A percentile compares a stretch with the other conserved stretches of the same genome.
Evolutionary conservation across 2,888 invertebrate species (phyloP).

Genomic region (Miltochrista miniata): DNA sequence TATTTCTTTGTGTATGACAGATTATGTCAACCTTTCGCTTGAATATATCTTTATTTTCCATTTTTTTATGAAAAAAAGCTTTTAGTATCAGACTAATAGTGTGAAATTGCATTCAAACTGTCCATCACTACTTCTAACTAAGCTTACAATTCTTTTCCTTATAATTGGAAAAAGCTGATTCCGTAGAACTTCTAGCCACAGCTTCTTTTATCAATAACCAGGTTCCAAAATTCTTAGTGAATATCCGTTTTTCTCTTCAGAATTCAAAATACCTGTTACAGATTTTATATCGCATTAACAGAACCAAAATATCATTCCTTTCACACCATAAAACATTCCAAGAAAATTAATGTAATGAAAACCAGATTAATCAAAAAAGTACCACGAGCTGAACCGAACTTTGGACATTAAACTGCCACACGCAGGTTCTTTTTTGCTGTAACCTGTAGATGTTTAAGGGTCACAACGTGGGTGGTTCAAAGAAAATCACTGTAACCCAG

Average conservation of each 20-base stretch:
- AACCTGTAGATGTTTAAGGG: slow-evolving; percentile 26
- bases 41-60: too few relatives aligned
- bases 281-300: background rate
- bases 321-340: slow-evolving; percentile 2
- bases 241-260: background rate
- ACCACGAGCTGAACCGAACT: slow-evolving; percentile 21
- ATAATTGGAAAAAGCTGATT: too few relatives aligned
- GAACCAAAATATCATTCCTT: slow-evolving; percentile 3
- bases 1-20: too few relatives aligned
- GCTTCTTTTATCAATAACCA: too few relatives aligned
- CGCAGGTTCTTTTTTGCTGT: slow-evolving; percentile 30
- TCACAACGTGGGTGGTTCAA: slow-evolving; percentile 40
- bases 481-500: slow-evolving; percentile 32
- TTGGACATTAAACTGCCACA: slow-evolving; percentile 34
- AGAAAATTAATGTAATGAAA: slow-evolving; percentile 36
- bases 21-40: too few relatives aligned
- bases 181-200: too few relatives aligned
- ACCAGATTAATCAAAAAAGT: slow-evolving; percentile 36
- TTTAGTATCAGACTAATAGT: too few relatives aligned
- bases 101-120: too few relatives aligned
- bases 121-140: too few relatives aligned
- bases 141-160: too few relatives aligned
- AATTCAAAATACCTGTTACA: background rate
- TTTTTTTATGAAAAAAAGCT: too few relatives aligned
- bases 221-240: too few relatives aligned